Percentiles rank a stretch among this genome's conserved stretches.
Evolutionary conservation across 2,113 vertebrate species (phyloP).

Genomic region (Leucosticte australis): DNA sequence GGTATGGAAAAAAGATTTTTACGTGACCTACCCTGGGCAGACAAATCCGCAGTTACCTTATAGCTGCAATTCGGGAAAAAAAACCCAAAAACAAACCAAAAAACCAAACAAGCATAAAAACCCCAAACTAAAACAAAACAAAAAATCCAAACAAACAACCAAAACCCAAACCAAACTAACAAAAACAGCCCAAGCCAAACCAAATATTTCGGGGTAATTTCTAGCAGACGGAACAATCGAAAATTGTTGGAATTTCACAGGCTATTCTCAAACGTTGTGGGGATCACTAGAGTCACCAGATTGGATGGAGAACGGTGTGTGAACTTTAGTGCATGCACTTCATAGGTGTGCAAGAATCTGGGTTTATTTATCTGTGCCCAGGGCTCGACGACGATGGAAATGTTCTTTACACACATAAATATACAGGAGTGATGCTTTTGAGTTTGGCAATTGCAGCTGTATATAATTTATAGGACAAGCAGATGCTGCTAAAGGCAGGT

Average conservation of each 20-base stretch:
- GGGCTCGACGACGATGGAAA: neutral
- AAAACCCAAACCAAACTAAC: neutral
- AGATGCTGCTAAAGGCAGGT: neutral
- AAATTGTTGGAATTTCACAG: neutral
- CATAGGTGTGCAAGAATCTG: neutral
- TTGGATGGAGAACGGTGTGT: neutral
- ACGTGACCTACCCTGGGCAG: constrained; percentile 18
- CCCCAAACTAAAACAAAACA: neutral
- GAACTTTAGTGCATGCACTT: neutral
- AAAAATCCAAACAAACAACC: neutral
- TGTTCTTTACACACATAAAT: neutral
- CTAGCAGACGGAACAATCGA: neutral
- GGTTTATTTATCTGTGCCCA: neutral
- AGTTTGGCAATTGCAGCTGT: neutral
- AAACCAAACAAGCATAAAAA: neutral
- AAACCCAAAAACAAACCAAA: too few species aligned
- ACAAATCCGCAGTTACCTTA: constrained; percentile 32
- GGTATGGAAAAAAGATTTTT: constrained; percentile 48
- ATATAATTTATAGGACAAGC: neutral
- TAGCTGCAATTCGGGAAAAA: neutral
- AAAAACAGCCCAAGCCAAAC: neutral
- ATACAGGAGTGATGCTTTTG: neutral
- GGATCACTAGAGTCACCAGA: neutral
- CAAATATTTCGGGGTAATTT: neutral
- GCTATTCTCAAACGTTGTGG: neutral